Base-by-base conservation (phyloP, 2,888 invertebrate species). In the Erebia palarica region DNA sequence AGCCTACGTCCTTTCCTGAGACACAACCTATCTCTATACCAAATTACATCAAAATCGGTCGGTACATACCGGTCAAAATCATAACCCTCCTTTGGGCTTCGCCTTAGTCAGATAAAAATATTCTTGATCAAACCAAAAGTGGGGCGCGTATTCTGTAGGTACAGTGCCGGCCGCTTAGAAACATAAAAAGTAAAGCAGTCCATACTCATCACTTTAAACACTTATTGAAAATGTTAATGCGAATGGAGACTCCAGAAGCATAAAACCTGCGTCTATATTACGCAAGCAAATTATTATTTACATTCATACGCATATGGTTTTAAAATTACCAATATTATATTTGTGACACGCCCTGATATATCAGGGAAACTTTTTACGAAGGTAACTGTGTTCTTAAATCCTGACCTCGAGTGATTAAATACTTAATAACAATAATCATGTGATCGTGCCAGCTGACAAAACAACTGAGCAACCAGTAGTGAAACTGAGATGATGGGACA, bases 361-460 rank as follows among this genome's bases (percentile, higher is more conserved):
- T 63, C 5, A 14, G 21, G 21, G 47, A 21, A 21, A 63, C 21
- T 18, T 61, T 44, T 47, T 18, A 47, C 3, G 63, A 9, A 18
- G 18, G 8, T 49, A 49, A 49, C 16, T 27, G 42, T 11, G 13
- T 42, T 59, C 49, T 49, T 70, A 58, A 69, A 69, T 57, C 27
- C 44, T 60, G 58, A 16, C 66, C 68, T 66, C 68, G 68, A 58
- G 14, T 60, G 9, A 53, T 65, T 68, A 60, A 55, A 68, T 66
- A 55, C 67, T 53, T 47, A 51, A 10, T 47, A 64, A 61, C 60
- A 58, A 36, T 59, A 4, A 65, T 70, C 65, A 61, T 60, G 53
- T 55, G 60, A 55, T 55, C 49, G 18, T 61, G 58, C 44, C 72
- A 72, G 66, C 72, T 74, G 68, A 60, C 68, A 70, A 44, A 71